phyloP scores from a whole-genome alignment of 2,888 invertebrate genomes.

The Silvanus unidentatus region DNA sequence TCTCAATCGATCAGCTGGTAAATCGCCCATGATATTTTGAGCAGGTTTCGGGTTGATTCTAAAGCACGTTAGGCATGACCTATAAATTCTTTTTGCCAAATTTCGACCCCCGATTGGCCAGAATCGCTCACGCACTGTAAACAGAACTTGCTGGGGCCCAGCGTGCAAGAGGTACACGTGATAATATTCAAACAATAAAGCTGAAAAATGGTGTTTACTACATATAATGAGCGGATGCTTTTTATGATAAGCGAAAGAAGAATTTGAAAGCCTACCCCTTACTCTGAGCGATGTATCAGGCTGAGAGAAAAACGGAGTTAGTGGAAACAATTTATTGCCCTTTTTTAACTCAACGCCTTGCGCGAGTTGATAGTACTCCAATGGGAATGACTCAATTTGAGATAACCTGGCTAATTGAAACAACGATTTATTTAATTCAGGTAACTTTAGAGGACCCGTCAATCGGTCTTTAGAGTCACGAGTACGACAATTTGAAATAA shows the following conservation, averaged over 20 bases:
- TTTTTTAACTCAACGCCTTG: not conserved
- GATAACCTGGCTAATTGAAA: not conserved
- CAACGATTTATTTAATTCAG: not conserved
- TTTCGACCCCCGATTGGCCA: conserved; percentile 16
- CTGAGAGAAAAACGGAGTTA: conserved; percentile 10
- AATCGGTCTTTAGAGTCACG: not conserved
- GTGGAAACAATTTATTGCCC: conserved; percentile 2
- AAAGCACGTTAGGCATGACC: conserved; percentile 15
- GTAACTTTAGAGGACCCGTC: not conserved
- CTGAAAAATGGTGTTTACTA: conserved; percentile 10
- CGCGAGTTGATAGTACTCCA: not conserved
- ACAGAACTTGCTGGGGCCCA: conserved; percentile 21
- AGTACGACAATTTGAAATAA: not conserved
- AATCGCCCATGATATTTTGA: conserved; percentile 15
- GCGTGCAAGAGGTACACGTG: conserved; percentile 17
- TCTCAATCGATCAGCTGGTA: conserved; percentile 9
- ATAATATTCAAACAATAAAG: conserved; percentile 10
- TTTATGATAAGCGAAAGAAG: conserved; percentile 8
- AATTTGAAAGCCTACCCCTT: conserved; percentile 14
- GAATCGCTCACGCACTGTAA: conserved; percentile 14
- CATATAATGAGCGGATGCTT: conserved; percentile 15
- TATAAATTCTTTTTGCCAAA: conserved; percentile 5
- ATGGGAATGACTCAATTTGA: not conserved
- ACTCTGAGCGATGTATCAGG: conserved; percentile 7
- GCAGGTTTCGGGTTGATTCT: conserved; percentile 6